These are phyloP conservation scores for Nipponacmea schrenckii DNA, from an alignment of 2,888 invertebrate genomes.

Conservation along the genomic window DNA sequence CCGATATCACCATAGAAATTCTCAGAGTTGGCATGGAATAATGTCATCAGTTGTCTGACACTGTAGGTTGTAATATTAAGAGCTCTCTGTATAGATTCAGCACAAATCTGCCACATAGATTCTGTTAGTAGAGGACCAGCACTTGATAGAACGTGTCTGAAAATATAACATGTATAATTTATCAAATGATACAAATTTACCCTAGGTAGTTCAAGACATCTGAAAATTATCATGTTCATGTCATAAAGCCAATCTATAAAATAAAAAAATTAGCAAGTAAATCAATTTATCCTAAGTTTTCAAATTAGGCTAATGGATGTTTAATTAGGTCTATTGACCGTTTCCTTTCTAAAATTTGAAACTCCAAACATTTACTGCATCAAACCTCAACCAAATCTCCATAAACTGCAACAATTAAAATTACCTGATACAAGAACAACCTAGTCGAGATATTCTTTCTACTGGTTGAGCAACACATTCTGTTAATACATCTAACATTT, in stretches of 20 bases:
- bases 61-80: slow-evolving; percentile 84
- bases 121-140: slow-evolving; percentile 80
- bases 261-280: no score
- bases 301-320: no score
- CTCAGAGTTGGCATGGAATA: slow-evolving; percentile 90
- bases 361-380: no score
- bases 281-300: no score
- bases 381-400: no score
- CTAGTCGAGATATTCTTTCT: slow-evolving; percentile 89
- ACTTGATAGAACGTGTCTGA: slow-evolving; percentile 75
- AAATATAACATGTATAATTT: slow-evolving; percentile 10
- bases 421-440: slow-evolving; percentile 86
- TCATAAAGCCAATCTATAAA: no score
- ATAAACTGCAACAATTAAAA: no score
- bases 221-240: no score
- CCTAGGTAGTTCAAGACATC: no score
- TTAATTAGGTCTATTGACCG: no score
- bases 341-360: no score
- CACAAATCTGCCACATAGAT: slow-evolving; percentile 88
- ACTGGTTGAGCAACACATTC: slow-evolving; percentile 91
- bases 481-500: slow-evolving; percentile 84
- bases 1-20: slow-evolving; percentile 89
- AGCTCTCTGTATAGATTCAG: slow-evolving; percentile 83
- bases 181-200: no score
- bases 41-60: slow-evolving; percentile 86